These are phyloP conservation scores for Apodemus agrarius DNA, from an alignment of 2,797 vertebrate genomes.

Conservation along the genomic window DNA sequence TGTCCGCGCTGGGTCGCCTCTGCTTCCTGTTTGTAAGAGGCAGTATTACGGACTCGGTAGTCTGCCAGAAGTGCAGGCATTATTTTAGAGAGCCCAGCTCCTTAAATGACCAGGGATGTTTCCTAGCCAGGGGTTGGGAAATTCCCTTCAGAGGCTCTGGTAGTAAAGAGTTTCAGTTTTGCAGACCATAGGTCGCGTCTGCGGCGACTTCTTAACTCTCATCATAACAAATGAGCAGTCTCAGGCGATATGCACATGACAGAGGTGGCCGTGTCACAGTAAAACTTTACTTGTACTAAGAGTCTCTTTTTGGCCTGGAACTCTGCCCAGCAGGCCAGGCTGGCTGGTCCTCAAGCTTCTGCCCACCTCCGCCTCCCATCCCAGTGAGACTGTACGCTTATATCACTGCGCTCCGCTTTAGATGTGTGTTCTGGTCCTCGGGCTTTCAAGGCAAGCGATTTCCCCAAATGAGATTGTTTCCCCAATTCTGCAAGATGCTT, in stretches of 20 bases:
- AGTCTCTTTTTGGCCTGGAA: background rate
- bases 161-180: slow-evolving; percentile 11
- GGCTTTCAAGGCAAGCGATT: background rate
- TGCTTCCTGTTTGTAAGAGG: background rate
- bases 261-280: background rate
- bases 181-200: background rate
- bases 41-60: background rate
- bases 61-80: background rate
- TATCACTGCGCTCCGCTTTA: background rate
- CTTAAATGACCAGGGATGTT: slow-evolving; percentile 2
- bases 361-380: background rate
- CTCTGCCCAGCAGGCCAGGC: background rate
- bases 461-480: background rate
- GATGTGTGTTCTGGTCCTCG: background rate
- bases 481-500: background rate
- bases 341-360: background rate
- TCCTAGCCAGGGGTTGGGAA: slow-evolving; percentile 15
- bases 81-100: slow-evolving; percentile 1
- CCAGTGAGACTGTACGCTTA: background rate
- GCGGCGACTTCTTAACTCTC: background rate
- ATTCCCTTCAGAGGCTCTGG: slow-evolving; percentile 18
- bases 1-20: background rate
- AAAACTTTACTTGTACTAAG: slow-evolving; percentile 33
- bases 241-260: background rate
- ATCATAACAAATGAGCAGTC: background rate